Percentiles rank a stretch among this genome's conserved stretches.
Evolutionary conservation across 1,140 invertebrate species (phyloP).

Genomic region (Orchestia grillus): DNA sequence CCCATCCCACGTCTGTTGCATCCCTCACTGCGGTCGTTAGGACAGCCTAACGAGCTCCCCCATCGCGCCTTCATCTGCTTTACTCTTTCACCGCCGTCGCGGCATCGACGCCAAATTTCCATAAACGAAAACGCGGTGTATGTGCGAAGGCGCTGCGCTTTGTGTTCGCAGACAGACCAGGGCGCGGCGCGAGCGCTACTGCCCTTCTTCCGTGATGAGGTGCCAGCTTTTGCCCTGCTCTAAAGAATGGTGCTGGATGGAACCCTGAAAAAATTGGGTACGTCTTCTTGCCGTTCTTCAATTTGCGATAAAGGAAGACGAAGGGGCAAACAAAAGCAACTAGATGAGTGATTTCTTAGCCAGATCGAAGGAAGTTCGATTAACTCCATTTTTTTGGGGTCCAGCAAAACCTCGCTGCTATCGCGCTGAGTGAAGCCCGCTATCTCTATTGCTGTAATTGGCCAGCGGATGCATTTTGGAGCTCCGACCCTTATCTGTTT

Average conservation of each 20-base stretch:
- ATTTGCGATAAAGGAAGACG: background rate
- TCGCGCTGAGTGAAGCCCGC: background rate
- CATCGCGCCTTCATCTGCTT: background rate
- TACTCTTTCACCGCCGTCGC: background rate
- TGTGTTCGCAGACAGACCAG: background rate
- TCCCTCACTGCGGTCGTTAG: conserved; percentile 10
- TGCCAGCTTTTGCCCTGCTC: background rate
- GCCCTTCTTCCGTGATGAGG: too few relatives aligned
- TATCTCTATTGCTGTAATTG: background rate
- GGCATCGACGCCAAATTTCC: background rate
- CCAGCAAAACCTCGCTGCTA: background rate
- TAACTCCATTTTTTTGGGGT: background rate
- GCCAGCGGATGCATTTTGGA: background rate
- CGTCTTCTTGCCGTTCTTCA: background rate
- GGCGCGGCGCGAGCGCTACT: too few relatives aligned
- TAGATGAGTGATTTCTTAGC: background rate
- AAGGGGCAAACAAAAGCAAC: background rate
- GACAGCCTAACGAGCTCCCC: conserved; percentile 10
- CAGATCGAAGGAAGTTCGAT: background rate
- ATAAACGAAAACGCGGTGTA: background rate
- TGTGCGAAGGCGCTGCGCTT: background rate
- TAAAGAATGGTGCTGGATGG: background rate
- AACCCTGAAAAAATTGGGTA: background rate
- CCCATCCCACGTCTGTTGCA: background rate
- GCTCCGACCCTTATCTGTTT: background rate